These are phyloP conservation scores for Osmerus mordax DNA, from an alignment of 2,113 vertebrate species.

Conservation along the genomic window DNA sequence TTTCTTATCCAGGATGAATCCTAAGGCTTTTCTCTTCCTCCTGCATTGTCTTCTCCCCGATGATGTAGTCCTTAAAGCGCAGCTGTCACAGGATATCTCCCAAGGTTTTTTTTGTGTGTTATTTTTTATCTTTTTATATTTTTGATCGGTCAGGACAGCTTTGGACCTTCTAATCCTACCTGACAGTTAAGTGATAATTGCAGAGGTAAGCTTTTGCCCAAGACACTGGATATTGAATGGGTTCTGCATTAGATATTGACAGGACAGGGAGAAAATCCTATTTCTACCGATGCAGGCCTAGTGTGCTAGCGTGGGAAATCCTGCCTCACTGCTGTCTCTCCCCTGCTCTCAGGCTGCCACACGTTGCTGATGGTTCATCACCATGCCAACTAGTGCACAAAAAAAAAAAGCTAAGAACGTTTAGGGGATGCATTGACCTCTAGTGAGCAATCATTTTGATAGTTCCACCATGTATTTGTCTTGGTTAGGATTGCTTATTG, in stretches of 20 bases:
- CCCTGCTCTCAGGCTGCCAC: background rate
- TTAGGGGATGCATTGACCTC: too few relatives aligned
- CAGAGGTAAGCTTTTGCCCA: slow-evolving; percentile 49
- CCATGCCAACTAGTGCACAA: background rate
- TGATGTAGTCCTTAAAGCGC: slow-evolving; percentile 32
- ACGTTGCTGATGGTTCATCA: background rate
- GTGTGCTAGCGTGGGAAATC: slow-evolving; percentile 53
- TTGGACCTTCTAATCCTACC: slow-evolving; percentile 60
- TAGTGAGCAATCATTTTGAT: background rate
- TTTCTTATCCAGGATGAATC: slow-evolving; percentile 51
- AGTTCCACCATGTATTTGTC: background rate
- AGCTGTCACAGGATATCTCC: slow-evolving; percentile 52
- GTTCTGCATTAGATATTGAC: slow-evolving; percentile 45
- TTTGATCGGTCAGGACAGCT: slow-evolving; percentile 53
- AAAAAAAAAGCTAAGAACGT: background rate
- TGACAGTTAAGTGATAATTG: slow-evolving; percentile 72
- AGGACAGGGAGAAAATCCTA: slow-evolving; percentile 37
- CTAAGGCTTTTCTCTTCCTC: slow-evolving; percentile 27
- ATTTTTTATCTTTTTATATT: slow-evolving; percentile 30
- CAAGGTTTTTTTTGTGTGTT: slow-evolving; percentile 12
- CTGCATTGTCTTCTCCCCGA: slow-evolving; percentile 31
- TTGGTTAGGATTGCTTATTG: slow-evolving; percentile 1
- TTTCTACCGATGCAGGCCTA: slow-evolving; percentile 40
- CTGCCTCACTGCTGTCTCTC: slow-evolving; percentile 20
- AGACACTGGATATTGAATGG: slow-evolving; percentile 58